Percentiles rank a stretch among this genome's conserved stretches.
Evolutionary conservation across 2,797 vertebrate genomes (phyloP).

Genomic region (Schizothorax lantsangensis): DNA sequence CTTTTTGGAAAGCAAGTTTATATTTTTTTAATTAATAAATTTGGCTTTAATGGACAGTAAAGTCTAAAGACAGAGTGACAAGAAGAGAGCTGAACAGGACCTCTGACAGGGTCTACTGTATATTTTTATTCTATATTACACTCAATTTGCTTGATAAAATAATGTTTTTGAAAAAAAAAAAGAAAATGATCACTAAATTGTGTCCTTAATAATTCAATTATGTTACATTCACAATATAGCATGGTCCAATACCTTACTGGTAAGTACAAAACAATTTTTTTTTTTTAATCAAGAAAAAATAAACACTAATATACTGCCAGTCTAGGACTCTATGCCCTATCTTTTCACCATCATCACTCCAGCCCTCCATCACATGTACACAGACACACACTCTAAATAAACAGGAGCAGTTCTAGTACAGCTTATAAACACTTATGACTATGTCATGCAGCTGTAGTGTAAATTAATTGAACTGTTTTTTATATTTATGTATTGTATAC

Average conservation of each 20-base stretch:
- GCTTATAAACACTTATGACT: slow-evolving; percentile 11
- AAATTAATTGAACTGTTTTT: background rate
- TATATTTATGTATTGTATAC: background rate
- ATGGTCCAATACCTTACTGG: background rate
- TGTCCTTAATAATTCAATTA: background rate
- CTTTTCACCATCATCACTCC: slow-evolving; percentile 25
- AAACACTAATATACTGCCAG: background rate
- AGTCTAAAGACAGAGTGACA: background rate
- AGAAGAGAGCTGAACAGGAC: background rate
- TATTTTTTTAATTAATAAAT: background rate
- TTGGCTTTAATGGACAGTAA: background rate
- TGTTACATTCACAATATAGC: background rate
- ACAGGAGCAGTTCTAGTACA: slow-evolving; percentile 18
- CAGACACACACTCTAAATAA: slow-evolving; percentile 33
- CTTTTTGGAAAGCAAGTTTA: background rate
- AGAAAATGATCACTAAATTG: background rate
- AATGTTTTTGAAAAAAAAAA: background rate
- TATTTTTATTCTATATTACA: background rate
- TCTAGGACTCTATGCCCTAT: background rate
- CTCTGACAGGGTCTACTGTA: background rate
- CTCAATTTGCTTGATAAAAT: background rate
- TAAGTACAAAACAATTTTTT: background rate
- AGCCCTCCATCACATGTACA: slow-evolving; percentile 7
- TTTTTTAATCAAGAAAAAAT: background rate
- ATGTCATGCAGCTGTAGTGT: background rate